These are phyloP conservation scores for Intellagama lesueurii DNA, from an alignment of 2,797 vertebrate genomes.

Conservation along the genomic window DNA sequence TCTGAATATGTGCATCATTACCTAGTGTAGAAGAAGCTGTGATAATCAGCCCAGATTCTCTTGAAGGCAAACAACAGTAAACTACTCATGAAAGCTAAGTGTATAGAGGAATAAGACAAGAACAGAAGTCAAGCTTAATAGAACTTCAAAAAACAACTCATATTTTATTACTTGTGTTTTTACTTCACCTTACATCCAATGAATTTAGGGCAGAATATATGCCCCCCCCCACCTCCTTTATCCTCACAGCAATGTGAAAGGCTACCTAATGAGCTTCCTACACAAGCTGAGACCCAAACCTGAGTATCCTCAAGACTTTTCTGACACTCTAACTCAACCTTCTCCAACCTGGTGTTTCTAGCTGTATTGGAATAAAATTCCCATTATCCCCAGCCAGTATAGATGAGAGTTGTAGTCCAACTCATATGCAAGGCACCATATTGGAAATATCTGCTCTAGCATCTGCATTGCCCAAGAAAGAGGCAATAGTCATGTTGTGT, in stretches of 20 bases:
- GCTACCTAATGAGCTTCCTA: too few relatives aligned
- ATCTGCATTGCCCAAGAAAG: neutral
- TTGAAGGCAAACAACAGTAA: neutral
- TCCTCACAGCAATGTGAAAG: too few relatives aligned
- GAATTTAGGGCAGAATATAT: neutral
- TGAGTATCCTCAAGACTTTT: neutral
- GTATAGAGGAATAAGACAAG: neutral
- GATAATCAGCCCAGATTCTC: neutral
- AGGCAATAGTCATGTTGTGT: neutral
- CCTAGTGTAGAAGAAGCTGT: neutral
- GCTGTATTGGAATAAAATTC: neutral
- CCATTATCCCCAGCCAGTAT: neutral
- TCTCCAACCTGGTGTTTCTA: neutral
- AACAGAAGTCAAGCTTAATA: neutral
- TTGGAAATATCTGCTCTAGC: neutral
- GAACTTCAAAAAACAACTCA: neutral
- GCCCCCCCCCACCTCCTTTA: too few relatives aligned
- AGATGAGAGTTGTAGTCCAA: neutral
- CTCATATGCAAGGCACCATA: neutral
- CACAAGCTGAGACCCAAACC: too few relatives aligned
- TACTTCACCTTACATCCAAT: neutral
- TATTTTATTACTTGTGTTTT: neutral
- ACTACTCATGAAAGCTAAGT: neutral
- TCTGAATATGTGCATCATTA: too few relatives aligned
- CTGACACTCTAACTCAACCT: neutral